Evolutionary conservation across 2,888 invertebrate genomes (phyloP).

Genomic region (Tridacna gigas): DNA sequence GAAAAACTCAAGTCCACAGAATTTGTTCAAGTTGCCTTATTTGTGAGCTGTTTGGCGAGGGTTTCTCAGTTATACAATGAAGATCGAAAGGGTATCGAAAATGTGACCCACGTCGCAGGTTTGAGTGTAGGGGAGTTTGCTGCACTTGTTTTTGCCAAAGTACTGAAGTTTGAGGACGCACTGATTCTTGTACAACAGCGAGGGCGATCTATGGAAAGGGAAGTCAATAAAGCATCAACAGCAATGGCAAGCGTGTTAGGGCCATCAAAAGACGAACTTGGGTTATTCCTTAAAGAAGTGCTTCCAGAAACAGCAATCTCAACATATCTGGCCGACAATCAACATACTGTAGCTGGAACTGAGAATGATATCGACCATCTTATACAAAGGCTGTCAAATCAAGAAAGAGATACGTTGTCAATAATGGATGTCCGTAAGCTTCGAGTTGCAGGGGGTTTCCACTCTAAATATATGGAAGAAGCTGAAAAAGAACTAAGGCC

Average conservation of each 20-base stretch:
- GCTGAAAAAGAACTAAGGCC: background rate
- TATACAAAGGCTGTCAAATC: background rate
- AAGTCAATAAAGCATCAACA: constrained; percentile 21
- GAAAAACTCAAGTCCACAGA: constrained; percentile 5
- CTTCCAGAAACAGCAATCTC: background rate
- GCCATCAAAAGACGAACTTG: constrained; percentile 1
- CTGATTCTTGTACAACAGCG: constrained; percentile 16
- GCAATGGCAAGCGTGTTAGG: constrained; percentile 30
- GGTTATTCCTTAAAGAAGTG: background rate
- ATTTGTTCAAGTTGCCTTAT: constrained; percentile 12
- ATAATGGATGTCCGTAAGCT: background rate
- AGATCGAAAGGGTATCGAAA: background rate
- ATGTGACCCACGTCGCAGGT: constrained; percentile 29
- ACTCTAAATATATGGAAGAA: background rate
- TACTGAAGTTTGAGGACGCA: constrained; percentile 31
- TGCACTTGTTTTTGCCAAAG: constrained; percentile 27
- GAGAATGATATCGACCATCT: background rate
- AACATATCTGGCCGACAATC: background rate
- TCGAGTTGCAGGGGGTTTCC: background rate
- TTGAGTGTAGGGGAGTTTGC: constrained; percentile 34
- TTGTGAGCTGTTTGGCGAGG: constrained; percentile 28
- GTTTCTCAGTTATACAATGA: constrained; percentile 24
- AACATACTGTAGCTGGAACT: constrained; percentile 6
- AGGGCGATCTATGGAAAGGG: constrained; percentile 27
- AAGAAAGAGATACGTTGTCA: background rate